These are phyloP conservation scores for Erebia palarica DNA, from an alignment of 2,888 invertebrate genomes.

Conservation along the genomic window DNA sequence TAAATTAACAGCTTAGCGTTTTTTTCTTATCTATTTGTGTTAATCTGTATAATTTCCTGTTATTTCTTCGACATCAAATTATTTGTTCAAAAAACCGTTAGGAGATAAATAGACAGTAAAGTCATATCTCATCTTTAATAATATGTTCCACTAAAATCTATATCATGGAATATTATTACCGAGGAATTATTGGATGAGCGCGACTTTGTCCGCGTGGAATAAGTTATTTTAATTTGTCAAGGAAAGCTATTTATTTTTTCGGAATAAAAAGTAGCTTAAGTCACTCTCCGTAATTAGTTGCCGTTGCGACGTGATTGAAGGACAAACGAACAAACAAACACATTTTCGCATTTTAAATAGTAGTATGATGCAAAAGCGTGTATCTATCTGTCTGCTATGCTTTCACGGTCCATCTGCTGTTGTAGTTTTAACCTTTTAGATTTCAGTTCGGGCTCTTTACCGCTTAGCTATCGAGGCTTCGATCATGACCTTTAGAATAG, in stretches of 20 bases:
- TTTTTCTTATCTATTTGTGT: not conserved
- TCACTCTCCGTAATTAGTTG: no score
- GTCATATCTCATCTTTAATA: not conserved
- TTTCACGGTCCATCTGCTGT: no score
- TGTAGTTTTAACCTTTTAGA: not conserved
- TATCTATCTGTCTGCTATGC: no score
- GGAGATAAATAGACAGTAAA: not conserved
- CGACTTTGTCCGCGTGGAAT: no score
- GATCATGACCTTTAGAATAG: not conserved
- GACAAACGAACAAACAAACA: no score
- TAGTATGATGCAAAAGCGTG: no score
- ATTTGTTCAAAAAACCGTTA: not conserved
- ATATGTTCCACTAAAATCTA: not conserved
- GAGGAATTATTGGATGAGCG: no score
- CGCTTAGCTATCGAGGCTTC: not conserved
- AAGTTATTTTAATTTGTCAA: no score
- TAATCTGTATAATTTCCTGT: not conserved
- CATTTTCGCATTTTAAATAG: no score
- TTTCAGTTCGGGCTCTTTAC: not conserved
- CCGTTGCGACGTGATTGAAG: no score
- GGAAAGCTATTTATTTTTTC: no score
- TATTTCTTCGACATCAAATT: not conserved
- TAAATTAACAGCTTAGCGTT: not conserved
- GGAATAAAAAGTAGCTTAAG: no score
- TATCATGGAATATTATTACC: not conserved